Conservation (phyloP, 2,888 invertebrate species). For the Athalia circularis region DNA sequence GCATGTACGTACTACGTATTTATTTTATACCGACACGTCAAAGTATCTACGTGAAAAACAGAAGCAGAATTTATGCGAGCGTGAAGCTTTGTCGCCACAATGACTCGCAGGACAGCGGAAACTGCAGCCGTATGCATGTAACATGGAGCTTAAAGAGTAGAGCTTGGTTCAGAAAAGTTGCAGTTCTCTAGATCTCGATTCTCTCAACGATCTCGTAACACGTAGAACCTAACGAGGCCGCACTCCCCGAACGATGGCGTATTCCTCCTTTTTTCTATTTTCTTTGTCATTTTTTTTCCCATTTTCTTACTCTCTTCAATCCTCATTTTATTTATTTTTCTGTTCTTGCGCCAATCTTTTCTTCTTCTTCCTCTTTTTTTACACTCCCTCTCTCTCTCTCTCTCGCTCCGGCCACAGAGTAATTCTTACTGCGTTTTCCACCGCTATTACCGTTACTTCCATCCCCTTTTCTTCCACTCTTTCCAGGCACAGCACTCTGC, state of each 20-base stretch:
- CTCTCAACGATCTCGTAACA: constrained; percentile 24
- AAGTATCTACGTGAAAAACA: neutral
- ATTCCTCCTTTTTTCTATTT: neutral
- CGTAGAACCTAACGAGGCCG: constrained; percentile 31
- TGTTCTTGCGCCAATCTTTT: constrained; percentile 6
- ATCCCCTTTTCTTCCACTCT: constrained; percentile 40
- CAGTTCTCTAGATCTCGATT: constrained; percentile 22
- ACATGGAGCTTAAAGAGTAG: neutral
- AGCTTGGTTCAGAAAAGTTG: constrained; percentile 2
- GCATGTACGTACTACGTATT: too few species aligned
- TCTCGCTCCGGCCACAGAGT: constrained; percentile 25
- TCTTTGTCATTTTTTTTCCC: neutral
- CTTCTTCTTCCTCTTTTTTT: neutral
- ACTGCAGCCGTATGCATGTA: neutral
- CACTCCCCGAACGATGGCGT: neutral
- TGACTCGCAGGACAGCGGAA: constrained; percentile 48
- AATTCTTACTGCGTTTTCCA: constrained; percentile 42
- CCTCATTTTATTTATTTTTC: constrained; percentile 31
- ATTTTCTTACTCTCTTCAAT: neutral
- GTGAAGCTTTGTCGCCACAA: constrained; percentile 36
- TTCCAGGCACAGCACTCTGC: constrained; percentile 34
- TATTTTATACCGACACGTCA: too few species aligned
- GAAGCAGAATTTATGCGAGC: neutral
- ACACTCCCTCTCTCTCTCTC: neutral
- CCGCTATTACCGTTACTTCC: constrained; percentile 43